These are phyloP conservation scores for Spea multiplicata DNA, from an alignment of 2,113 vertebrate genomes.

Conservation along the genomic window DNA sequence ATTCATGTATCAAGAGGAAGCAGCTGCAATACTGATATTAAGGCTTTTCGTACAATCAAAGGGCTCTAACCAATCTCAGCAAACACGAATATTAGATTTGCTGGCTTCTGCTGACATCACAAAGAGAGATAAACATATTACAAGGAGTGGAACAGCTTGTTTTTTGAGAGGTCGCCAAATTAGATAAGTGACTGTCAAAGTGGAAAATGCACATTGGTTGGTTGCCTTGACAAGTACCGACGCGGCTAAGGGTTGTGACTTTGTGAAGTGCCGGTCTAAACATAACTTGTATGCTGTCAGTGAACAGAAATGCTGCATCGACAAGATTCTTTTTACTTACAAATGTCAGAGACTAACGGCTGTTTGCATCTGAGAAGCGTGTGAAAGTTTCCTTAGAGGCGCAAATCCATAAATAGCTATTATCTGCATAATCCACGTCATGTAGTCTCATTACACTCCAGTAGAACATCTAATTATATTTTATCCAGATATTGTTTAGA, in stretches of 20 bases:
- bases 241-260: slow-evolving; percentile 44
- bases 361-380: slow-evolving; percentile 70
- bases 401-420: slow-evolving; percentile 74
- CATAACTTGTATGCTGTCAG: slow-evolving; percentile 61
- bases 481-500: slow-evolving; percentile 78
- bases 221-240: slow-evolving; percentile 51
- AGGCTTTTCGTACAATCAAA: slow-evolving; percentile 64
- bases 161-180: slow-evolving; percentile 61
- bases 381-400: slow-evolving; percentile 66
- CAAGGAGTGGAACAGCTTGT: slow-evolving; percentile 63
- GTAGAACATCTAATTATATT: slow-evolving; percentile 72
- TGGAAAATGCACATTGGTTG: slow-evolving; percentile 53
- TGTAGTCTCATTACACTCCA: slow-evolving; percentile 71
- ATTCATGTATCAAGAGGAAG: slow-evolving; percentile 65
- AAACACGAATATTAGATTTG: slow-evolving; percentile 70
- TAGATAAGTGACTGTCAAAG: slow-evolving; percentile 65
- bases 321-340: slow-evolving; percentile 51
- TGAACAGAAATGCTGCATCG: slow-evolving; percentile 63
- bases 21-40: slow-evolving; percentile 68
- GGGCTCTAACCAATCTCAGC: slow-evolving; percentile 58
- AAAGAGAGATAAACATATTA: slow-evolving; percentile 66
- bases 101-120: slow-evolving; percentile 68
- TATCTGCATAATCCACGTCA: slow-evolving; percentile 56
- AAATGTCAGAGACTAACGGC: slow-evolving; percentile 57
- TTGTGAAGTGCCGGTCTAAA: slow-evolving; percentile 55